These are phyloP conservation scores for Pristionchus japonicus DNA, from an alignment of 2,888 invertebrate genomes.

Conservation along the genomic window DNA sequence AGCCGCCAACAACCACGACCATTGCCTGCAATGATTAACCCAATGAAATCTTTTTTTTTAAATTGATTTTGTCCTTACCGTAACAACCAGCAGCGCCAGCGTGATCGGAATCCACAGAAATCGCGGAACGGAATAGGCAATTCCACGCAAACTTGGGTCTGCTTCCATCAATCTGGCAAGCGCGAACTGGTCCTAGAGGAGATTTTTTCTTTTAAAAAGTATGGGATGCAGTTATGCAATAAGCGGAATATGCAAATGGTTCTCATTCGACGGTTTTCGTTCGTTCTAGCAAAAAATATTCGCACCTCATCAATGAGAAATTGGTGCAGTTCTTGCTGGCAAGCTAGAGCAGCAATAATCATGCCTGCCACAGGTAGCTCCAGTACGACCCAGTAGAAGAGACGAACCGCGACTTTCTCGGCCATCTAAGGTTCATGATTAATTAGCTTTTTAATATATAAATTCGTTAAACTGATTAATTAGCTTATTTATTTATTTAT, in stretches of 20 bases:
- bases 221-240: neutral
- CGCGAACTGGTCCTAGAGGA: neutral
- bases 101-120: neutral
- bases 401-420: neutral
- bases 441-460: too few species aligned
- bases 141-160: neutral
- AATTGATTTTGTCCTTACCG: neutral
- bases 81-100: neutral
- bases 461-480: too few species aligned
- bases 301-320: neutral
- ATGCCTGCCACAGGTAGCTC: neutral
- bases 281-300: too few species aligned
- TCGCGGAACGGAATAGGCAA: neutral
- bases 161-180: neutral
- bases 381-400: neutral
- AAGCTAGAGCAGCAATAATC: neutral
- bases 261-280: too few species aligned
- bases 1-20: neutral
- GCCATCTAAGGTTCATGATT: neutral
- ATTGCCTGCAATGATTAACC: neutral
- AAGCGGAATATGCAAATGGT: too few species aligned
- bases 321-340: neutral
- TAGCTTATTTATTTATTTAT: too few species aligned
- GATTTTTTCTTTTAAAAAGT: too few species aligned
- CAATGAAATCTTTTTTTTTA: too few species aligned